These are phyloP conservation scores for Empis stercorea DNA, from an alignment of 2,888 invertebrate species.

Conservation along the genomic window DNA sequence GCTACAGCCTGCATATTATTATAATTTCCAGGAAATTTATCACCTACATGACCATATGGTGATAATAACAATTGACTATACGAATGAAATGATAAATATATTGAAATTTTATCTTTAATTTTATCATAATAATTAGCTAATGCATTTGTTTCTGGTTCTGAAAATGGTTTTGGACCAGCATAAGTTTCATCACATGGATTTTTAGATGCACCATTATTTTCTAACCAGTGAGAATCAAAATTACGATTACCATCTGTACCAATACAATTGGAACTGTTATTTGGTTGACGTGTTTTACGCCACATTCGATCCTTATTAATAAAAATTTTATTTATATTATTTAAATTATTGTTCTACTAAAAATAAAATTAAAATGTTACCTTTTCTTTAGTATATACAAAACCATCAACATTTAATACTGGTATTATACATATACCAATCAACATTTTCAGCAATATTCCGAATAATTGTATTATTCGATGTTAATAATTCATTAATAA, in stretches of 20 bases:
- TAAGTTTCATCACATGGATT: constrained; percentile 36
- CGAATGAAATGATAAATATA: constrained; percentile 49
- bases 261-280: constrained; percentile 23
- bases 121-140: constrained; percentile 37
- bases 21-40: constrained; percentile 37
- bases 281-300: constrained; percentile 49
- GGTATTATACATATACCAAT: constrained; percentile 70
- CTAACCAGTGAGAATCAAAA: constrained; percentile 30
- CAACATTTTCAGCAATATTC: constrained; percentile 48
- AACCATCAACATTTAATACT: constrained; percentile 63
- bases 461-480: constrained; percentile 43
- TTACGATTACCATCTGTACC: constrained; percentile 34
- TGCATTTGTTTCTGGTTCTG: constrained; percentile 42
- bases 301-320: constrained; percentile 52
- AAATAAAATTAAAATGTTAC: too few relatives aligned
- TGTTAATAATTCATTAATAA: constrained; percentile 56
- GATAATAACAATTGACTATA: constrained; percentile 49
- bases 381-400: constrained; percentile 46
- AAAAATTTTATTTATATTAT: too few relatives aligned
- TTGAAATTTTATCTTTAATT: constrained; percentile 35
- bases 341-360: too few relatives aligned
- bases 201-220: constrained; percentile 37
- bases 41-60: constrained; percentile 42
- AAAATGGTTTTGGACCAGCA: constrained; percentile 42
- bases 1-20: constrained; percentile 36